A percentile compares a stretch with the other conserved stretches of the same genome.
These are phyloP conservation scores for Aricia artaxerxes DNA, from an alignment of 2,888 invertebrate species.

Conservation along the genomic window DNA sequence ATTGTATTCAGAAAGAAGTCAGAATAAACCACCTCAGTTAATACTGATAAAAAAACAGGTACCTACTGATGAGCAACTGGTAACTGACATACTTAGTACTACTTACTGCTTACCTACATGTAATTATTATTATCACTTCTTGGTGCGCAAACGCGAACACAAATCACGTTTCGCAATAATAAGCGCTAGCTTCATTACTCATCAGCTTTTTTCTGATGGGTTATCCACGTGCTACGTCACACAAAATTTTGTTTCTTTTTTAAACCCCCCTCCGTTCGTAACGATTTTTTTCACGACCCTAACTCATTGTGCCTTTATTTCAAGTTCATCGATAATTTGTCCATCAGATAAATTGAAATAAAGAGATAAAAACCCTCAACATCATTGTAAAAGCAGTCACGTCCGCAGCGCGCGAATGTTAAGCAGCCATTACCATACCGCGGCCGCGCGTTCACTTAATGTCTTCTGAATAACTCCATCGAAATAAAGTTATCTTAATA, in stretches of 20 bases:
- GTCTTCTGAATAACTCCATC: slow-evolving; percentile 7
- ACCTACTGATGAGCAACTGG: no score
- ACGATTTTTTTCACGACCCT: no score
- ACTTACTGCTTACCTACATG: no score
- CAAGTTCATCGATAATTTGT: neutral
- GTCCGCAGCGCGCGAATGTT: neutral
- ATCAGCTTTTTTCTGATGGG: no score
- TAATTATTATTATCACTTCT: neutral
- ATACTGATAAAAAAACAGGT: no score
- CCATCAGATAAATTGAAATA: neutral
- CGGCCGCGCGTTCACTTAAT: neutral
- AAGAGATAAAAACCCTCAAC: slow-evolving; percentile 3
- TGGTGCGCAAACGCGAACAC: neutral
- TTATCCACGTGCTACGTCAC: neutral
- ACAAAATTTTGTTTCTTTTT: no score
- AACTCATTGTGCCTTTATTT: neutral
- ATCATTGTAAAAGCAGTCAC: neutral
- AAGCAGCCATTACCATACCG: slow-evolving; percentile 8
- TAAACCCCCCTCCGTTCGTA: no score
- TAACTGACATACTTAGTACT: no score
- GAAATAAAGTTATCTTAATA: neutral
- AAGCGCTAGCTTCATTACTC: neutral
- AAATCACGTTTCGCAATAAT: neutral
- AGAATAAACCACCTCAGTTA: no score
- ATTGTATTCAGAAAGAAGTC: no score